Base-by-base conservation (phyloP, 2,113 vertebrate species). In the Vulpes vulpes region DNA sequence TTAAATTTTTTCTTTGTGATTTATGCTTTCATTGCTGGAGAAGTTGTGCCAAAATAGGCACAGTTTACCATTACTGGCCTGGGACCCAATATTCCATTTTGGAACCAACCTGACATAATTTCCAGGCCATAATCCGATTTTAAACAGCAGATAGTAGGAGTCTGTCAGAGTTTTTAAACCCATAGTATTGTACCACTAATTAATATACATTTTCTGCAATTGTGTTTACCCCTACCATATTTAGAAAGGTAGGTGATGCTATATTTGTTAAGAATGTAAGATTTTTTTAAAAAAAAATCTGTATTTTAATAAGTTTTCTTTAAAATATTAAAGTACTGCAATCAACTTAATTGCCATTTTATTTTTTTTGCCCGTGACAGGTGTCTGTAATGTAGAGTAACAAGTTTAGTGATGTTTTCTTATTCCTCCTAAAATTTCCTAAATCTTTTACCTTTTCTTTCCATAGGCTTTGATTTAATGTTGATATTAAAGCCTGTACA, bases 291-390 rank as follows among this genome's bases (percentile, higher is more conserved):
- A 89, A 97, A 81, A 90, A 97, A 95, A 12, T 35, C 94, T 83
- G 95, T 97, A 96, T 98, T 98, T 96, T 94, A 92, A 95, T 95
- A 97, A 82, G 76, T 95, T 90, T 96, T 91, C 49, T 96, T 92
- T 95, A 96, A 93, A 98, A 96, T 90, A 97, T 98, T 96, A 96
- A 97, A 98, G 94, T 96, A 95, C 87, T 96, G 4, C 67, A 97
- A 95, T 98, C 87, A 97, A 97, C 32, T 81, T 97, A 95, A 97
- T 96, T 91, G 82, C 88, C 51, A 95, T 95, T 95, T 97, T 88
- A 94, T 95, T 97, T 80, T 92, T 89, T 96, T 96, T 96, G 23
- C 76, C 38, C 82, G n/a, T 97, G 78, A 81, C 76, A 67, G 64
- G 89, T 98, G 92, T 95, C 80, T 95, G 91, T 89, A 88, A 59